These are phyloP conservation scores for Colletes collaris DNA, from an alignment of 2,888 invertebrate species.

Conservation along the genomic window DNA sequence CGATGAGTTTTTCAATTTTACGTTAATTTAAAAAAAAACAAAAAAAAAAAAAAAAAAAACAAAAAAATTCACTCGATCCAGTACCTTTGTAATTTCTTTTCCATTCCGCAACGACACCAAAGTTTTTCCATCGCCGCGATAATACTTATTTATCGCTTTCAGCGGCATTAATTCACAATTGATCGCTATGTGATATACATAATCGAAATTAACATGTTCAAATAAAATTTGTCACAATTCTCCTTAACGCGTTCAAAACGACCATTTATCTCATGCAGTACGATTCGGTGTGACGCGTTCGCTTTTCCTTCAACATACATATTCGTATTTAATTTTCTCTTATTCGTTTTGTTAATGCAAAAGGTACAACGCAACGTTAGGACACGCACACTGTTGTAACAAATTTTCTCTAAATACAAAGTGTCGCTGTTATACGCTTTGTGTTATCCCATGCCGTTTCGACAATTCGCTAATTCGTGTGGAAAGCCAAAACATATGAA, in stretches of 20 bases:
- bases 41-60: background rate
- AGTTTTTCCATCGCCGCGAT: background rate
- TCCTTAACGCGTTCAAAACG: background rate
- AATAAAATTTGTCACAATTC: background rate
- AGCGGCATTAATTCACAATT: background rate
- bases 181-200: constrained; percentile 10
- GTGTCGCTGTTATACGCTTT: constrained; percentile 24
- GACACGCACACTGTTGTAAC: constrained; percentile 21
- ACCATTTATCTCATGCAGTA: constrained; percentile 1
- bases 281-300: constrained; percentile 19
- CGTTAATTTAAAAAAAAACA: too few relatives aligned
- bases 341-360: constrained; percentile 11
- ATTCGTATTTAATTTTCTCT: constrained; percentile 5
- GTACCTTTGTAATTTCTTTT: background rate
- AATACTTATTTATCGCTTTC: background rate
- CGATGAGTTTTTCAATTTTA: background rate
- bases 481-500: constrained; percentile 83
- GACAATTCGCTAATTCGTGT: constrained; percentile 69
- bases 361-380: constrained; percentile 4
- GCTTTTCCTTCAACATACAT: constrained; percentile 9
- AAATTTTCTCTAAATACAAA: constrained; percentile 32
- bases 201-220: background rate
- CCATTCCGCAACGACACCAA: background rate
- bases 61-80: constrained; percentile 4
- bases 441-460: constrained; percentile 63